A percentile compares a stretch with the other conserved stretches of the same genome.
Conservation (phyloP, 2,888 invertebrate genomes). For the Tipula confusa region DNA sequence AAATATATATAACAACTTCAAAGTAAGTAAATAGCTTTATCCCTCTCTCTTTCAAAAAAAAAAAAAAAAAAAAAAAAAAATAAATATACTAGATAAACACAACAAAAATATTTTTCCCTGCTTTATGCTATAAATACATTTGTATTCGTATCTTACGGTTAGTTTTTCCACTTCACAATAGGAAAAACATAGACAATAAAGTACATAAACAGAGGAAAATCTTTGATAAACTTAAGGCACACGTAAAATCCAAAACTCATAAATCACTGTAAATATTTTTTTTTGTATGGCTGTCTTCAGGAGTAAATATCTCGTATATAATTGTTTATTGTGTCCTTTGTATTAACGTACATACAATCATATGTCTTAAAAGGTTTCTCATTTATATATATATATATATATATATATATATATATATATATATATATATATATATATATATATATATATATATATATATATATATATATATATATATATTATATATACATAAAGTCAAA, state of each 20-base stretch:
- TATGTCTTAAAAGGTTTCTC: background rate
- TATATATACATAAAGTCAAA: background rate
- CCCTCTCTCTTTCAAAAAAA: background rate
- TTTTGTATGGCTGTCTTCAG: background rate
- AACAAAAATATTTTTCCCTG: background rate
- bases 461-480: too few species aligned
- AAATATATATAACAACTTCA: background rate
- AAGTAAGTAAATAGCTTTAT: background rate
- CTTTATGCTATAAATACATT: background rate
- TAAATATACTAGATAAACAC: too few species aligned
- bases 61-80: too few species aligned
- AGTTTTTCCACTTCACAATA: background rate
- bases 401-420: too few species aligned
- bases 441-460: too few species aligned
- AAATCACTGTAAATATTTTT: background rate
- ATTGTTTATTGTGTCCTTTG: background rate
- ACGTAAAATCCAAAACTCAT: background rate
- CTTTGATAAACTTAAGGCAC: constrained; percentile 9
- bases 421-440: too few species aligned
- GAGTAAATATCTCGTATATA: background rate
- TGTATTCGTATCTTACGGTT: background rate
- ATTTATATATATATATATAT: background rate
- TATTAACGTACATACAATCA: too few species aligned
- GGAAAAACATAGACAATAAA: background rate
- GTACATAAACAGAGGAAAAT: background rate